Conservation (phyloP, 1,140 invertebrate species). For the Drosophila triauraria region DNA sequence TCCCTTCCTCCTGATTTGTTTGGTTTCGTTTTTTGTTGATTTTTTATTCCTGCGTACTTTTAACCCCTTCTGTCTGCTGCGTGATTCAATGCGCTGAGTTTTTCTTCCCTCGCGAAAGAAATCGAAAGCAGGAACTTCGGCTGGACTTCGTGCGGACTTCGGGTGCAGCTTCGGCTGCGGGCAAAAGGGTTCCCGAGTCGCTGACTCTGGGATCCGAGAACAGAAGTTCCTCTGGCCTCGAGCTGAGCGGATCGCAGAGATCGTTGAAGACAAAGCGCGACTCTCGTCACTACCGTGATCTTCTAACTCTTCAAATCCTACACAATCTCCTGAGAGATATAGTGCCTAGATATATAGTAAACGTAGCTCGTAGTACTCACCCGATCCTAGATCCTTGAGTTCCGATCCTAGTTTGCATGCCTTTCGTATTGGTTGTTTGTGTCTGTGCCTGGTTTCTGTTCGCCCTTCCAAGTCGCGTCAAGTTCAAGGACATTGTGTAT, state of each 20-base stretch:
- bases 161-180: conserved; percentile 15
- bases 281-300: conserved; percentile 27
- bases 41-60: conserved; percentile 32
- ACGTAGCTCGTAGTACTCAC: conserved; percentile 44
- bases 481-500: conserved; percentile 13
- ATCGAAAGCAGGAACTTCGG: conserved; percentile 50
- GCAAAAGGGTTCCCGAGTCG: conserved; percentile 68
- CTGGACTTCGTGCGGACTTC: conserved; percentile 14
- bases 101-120: conserved; percentile 61
- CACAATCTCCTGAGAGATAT: conserved; percentile 2
- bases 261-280: conserved; percentile 45
- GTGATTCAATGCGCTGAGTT: conserved; percentile 68
- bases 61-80: conserved; percentile 66
- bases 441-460: conserved; percentile 56
- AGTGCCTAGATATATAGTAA: conserved; percentile 15
- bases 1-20: conserved; percentile 16
- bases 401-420: conserved; percentile 60
- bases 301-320: conserved; percentile 1
- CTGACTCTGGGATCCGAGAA: conserved; percentile 42
- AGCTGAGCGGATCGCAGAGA: conserved; percentile 75
- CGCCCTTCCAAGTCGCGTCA: conserved; percentile 16
- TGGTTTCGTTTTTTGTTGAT: conserved; percentile 16
- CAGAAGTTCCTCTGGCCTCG: conserved; percentile 83
- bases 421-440: conserved; percentile 60
- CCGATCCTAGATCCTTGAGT: conserved; percentile 32